These are phyloP conservation scores for Platygyra sinensis DNA, from an alignment of 64 coral and sea anemone species.

Conservation along the genomic window DNA sequence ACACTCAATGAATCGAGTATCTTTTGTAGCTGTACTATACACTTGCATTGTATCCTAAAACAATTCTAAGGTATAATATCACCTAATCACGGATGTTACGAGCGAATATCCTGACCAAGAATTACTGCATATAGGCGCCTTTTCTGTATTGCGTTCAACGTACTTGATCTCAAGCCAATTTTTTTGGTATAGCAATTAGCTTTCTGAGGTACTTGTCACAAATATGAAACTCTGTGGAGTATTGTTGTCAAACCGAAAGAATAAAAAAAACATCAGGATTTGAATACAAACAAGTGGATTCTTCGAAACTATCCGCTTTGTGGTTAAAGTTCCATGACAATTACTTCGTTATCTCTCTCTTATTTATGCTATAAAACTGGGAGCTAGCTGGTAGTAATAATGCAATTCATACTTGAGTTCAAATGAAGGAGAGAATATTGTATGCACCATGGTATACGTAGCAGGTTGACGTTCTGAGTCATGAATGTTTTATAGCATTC, in stretches of 20 bases:
- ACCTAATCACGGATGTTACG: neutral
- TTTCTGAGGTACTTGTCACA: neutral
- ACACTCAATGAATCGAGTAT: too few species aligned
- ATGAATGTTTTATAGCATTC: conserved; percentile 27
- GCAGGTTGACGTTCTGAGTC: neutral
- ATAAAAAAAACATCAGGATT: too few species aligned
- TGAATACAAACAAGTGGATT: too few species aligned
- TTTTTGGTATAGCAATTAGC: neutral
- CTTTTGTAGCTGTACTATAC: neutral
- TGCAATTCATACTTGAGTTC: neutral
- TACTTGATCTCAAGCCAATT: neutral
- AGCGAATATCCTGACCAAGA: neutral
- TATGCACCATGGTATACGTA: neutral
- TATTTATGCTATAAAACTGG: too few species aligned
- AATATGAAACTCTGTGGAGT: neutral
- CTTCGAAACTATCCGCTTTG: too few species aligned
- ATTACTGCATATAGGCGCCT: neutral
- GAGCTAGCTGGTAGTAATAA: neutral
- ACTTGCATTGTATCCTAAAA: neutral
- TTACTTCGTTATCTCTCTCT: too few species aligned
- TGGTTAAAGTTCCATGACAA: too few species aligned
- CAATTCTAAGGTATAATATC: neutral
- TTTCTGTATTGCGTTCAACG: neutral
- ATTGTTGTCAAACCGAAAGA: neutral
- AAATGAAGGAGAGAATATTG: neutral